Evolutionary conservation across 2,888 invertebrate species (phyloP), one percentile per base, ranked within the genome.

Genomic region (Clitarchus hookeri): DNA sequence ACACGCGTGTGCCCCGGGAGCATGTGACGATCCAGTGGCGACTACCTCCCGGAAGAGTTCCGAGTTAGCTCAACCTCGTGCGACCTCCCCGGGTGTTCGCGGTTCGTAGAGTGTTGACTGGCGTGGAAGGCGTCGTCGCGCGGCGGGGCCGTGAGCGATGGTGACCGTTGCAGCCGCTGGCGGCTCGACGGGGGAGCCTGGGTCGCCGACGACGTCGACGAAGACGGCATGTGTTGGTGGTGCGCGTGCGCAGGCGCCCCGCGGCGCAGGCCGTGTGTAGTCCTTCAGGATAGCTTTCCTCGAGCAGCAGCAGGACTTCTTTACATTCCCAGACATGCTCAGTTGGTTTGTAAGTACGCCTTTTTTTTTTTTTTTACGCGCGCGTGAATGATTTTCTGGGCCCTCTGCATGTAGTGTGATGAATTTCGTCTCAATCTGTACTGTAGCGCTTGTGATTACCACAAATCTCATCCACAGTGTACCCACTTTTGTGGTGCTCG

Each of bases 341-440:
- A 85, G 86, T 79, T 87, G 87, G 87, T 87, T 87, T 87, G 87
- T 87, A 85, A 87, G 87, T 87, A 87, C 23, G 13, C n/a, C 65
- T 23, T n/a, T 12, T 0, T 53, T 53, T 19, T 53, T 8, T 53
- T 12, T 53, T 8, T 53, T 8, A 8, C 53, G 53, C 65, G 65
- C 3, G n/a, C n/a, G n/a, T 65, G 48, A 48, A 48, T 48, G 48
- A 8, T 13, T 48, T 11, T 48, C 48, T 48, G 36, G 36, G 36
- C 36, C 36, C 4, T 36, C 36, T 36, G 36, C 4, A 4, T 36
- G 36, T 36, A 36, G 36, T 36, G 36, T 36, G 36, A 36, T 36
- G 36, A 36, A 36, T 4, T 36, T 36, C 36, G 36, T 36, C 36
- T 36, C 36, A 36, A 36, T 36, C 36, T 36, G 36, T 36, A 36